Conservation (phyloP, 1,140 invertebrate genomes). For the Diachasma alloeum region DNA sequence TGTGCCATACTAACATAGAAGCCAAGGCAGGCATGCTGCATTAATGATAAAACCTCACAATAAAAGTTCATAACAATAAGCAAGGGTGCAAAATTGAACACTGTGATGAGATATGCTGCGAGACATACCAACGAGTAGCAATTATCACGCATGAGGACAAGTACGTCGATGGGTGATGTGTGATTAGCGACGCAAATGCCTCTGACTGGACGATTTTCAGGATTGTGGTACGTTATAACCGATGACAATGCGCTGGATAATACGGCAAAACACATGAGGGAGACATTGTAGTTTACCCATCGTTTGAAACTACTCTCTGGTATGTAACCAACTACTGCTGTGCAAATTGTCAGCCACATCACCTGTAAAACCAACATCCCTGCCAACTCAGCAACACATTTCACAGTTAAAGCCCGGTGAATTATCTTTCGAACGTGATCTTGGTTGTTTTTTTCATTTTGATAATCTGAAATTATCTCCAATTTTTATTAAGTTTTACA, state of each 20-base stretch:
- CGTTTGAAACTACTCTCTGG: constrained; percentile 80
- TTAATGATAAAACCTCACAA: neutral
- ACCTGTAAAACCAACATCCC: constrained; percentile 70
- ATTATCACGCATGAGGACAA: constrained; percentile 97
- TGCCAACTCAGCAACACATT: constrained; percentile 38
- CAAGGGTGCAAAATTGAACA: neutral
- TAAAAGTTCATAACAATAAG: neutral
- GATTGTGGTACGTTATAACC: constrained; percentile 90
- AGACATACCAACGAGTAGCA: constrained; percentile 94
- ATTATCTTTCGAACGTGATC: too few species aligned
- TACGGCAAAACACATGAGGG: constrained; percentile 89
- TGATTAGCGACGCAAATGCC: constrained; percentile 99
- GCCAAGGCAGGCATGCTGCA: too few species aligned
- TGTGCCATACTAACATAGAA: neutral
- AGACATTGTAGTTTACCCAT: constrained; percentile 79
- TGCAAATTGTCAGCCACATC: constrained; percentile 83
- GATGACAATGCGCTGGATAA: constrained; percentile 87
- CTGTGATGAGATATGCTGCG: neutral
- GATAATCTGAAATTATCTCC: too few species aligned
- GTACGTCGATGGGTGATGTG: constrained; percentile 97
- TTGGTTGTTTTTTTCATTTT: too few species aligned
- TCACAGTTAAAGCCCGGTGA: too few species aligned
- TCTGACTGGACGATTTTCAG: constrained; percentile 78
- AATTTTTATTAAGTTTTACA: too few species aligned
- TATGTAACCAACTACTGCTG: constrained; percentile 83